Evolutionary conservation across 1,140 invertebrate species (phyloP).

Genomic region (Drosophila tani): DNA sequence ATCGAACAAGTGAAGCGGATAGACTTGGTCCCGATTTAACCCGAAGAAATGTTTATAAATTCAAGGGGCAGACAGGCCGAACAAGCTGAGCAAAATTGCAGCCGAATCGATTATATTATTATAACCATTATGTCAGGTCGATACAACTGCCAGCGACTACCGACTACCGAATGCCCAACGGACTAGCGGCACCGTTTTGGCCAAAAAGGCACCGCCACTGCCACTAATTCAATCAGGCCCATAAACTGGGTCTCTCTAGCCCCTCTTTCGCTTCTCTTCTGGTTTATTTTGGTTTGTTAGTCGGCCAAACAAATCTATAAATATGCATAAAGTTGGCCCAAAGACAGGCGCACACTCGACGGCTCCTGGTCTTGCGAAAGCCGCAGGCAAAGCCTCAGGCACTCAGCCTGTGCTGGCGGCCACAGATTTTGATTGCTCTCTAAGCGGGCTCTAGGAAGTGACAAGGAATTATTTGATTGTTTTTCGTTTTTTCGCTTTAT

Average conservation of each 20-base stretch:
- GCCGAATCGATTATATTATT: constrained; percentile 69
- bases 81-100: constrained; percentile 68
- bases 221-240: constrained; percentile 49
- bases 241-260: constrained; percentile 54
- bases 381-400: constrained; percentile 41
- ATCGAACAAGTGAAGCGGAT: constrained; percentile 43
- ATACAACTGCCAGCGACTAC: constrained; percentile 32
- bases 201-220: constrained; percentile 42
- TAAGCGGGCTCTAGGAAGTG: constrained; percentile 42
- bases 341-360: constrained; percentile 42
- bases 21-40: constrained; percentile 32
- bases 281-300: constrained; percentile 47
- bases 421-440: constrained; percentile 42
- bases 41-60: constrained; percentile 62
- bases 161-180: constrained; percentile 49
- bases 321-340: constrained; percentile 64
- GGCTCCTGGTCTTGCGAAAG: constrained; percentile 71
- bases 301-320: constrained; percentile 69
- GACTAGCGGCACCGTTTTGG: constrained; percentile 41
- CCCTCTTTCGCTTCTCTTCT: constrained; percentile 10
- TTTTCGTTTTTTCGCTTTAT: constrained; percentile 5
- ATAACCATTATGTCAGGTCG: constrained; percentile 68
- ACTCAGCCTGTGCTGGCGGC: constrained; percentile 43
- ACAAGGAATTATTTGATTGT: constrained; percentile 56
- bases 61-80: constrained; percentile 37